A percentile compares a stretch with the other conserved stretches of the same genome.
Evolutionary conservation across 1,140 invertebrate genomes (phyloP).

Genomic region (Bemisia tabaci): DNA sequence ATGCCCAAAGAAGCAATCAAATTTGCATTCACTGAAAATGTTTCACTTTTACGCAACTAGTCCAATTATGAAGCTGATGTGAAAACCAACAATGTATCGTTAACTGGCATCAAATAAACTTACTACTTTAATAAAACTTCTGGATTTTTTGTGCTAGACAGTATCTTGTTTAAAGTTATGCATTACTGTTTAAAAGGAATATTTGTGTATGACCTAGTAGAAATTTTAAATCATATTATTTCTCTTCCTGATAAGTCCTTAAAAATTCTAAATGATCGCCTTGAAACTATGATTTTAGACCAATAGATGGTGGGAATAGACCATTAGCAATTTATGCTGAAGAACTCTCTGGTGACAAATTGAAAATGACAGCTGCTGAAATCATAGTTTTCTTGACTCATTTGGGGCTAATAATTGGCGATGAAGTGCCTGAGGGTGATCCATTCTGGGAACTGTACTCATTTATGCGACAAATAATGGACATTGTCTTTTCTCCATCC

Average conservation of each 20-base stretch:
- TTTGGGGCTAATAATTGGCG: slow-evolving; percentile 19
- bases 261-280: neutral
- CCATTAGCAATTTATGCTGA: neutral
- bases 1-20: too few relatives aligned
- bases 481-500: slow-evolving; percentile 9
- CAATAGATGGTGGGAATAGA: neutral
- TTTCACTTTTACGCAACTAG: too few relatives aligned
- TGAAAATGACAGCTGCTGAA: slow-evolving; percentile 16
- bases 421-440: slow-evolving; percentile 16
- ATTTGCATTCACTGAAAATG: too few relatives aligned
- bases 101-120: neutral
- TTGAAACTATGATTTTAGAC: neutral
- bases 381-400: slow-evolving; percentile 15
- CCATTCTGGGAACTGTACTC: slow-evolving; percentile 15
- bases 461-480: slow-evolving; percentile 15
- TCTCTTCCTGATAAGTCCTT: neutral
- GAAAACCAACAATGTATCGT: neutral
- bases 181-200: neutral
- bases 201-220: neutral
- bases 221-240: neutral
- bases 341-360: neutral
- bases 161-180: neutral
- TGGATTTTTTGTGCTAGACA: neutral
- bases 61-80: too few relatives aligned
- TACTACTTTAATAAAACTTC: neutral